Evolutionary conservation across 2,113 vertebrate species (phyloP), one percentile per base, ranked within the genome.

Genomic region (Phalacrocorax carbo): DNA sequence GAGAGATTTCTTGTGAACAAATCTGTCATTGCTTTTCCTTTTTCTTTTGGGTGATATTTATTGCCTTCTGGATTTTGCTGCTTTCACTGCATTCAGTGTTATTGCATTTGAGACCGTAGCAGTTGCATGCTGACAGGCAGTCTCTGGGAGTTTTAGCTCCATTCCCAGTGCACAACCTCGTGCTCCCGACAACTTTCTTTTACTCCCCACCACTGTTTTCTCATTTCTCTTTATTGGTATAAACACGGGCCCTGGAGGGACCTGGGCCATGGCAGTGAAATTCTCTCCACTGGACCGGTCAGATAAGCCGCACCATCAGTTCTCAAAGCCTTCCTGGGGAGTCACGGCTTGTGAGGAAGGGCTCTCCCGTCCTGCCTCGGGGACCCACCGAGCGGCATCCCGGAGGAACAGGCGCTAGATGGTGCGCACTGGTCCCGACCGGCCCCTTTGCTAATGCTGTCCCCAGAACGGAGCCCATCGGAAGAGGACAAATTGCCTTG

Each of bases 361-460:
- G 32, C 19, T 66, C 13, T 68, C 15, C 38, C 2, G 1, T 17
- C 20, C 52, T 18, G n/a, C 69, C 77, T 38, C 8, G 1, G 72
- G 66, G 42, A 48, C 11, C n/a, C 17, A 14, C 36, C 7, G 8
- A 38, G 46, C 5, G 9, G 34, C 48, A 7, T 15, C 40, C 83
- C 8, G 34, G 20, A 36, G 81, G 26, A 66, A 11, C 19, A 26
- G 55, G 11, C 57, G 4, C 18, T 13, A 5, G 58, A 13, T 26
- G 21, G 15, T 4, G 11, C 6, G 8, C 12, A 27, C 55, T 2
- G 22, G 30, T 36, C 66, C 71, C 9, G 15, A 30, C 2, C 0
- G 0, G 9, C 62, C 51, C 4, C 0, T 61, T 62, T 78, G 51
- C 46, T 51, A 18, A 29, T 4, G 3, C 3, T 27, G 62, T 13